Percentiles rank a stretch among this genome's conserved stretches.
phyloP scores from a whole-genome alignment of 2,113 vertebrate species.

The Balaenoptera acutorostrata region DNA sequence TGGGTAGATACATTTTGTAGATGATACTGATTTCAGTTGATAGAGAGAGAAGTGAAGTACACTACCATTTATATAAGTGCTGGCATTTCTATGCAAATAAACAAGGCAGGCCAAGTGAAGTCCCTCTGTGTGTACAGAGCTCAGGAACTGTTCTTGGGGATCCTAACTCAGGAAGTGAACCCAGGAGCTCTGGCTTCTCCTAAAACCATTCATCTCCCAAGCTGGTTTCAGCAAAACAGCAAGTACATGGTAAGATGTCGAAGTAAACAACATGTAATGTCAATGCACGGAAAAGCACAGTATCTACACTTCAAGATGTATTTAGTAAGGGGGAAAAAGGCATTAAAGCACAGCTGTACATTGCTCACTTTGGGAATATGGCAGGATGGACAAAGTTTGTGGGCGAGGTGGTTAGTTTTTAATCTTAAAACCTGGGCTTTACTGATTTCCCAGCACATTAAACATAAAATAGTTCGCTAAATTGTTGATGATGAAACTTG shows the following conservation, averaged over 20 bases:
- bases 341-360: background rate
- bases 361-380: background rate
- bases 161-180: background rate
- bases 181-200: background rate
- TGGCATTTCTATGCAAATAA: constrained; percentile 19
- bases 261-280: background rate
- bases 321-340: background rate
- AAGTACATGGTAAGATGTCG: background rate
- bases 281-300: background rate
- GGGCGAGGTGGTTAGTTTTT: background rate
- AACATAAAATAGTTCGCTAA: background rate
- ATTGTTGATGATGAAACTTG: background rate
- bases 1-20: background rate
- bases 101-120: background rate
- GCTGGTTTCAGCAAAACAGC: background rate
- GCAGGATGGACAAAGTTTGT: background rate
- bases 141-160: constrained; percentile 39
- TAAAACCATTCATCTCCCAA: background rate
- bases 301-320: background rate
- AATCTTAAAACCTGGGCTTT: background rate
- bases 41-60: background rate
- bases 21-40: background rate
- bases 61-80: constrained; percentile 38
- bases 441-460: background rate
- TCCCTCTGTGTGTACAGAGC: background rate